Evolutionary conservation across 1,140 invertebrate genomes (phyloP).

Genomic region (Bombus consobrinus): DNA sequence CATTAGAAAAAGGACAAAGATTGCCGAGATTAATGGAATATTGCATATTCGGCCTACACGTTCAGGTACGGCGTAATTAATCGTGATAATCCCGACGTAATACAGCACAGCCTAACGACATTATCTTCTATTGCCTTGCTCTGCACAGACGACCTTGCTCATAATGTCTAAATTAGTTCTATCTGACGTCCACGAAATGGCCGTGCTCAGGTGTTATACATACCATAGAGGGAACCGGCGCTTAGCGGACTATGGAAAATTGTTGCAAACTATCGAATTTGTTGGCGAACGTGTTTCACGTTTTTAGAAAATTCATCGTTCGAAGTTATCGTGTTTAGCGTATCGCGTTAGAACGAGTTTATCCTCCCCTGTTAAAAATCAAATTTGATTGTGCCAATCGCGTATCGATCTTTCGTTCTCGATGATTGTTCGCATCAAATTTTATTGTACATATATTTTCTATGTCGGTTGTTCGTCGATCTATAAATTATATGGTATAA

Average conservation of each 20-base stretch:
- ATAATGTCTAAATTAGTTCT: constrained; percentile 68
- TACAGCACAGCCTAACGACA: constrained; percentile 65
- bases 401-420: not conserved
- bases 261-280: not conserved
- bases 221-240: constrained; percentile 17
- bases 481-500: not conserved
- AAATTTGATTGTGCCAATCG: constrained; percentile 26
- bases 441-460: constrained; percentile 43
- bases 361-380: not conserved
- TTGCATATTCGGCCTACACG: constrained; percentile 59
- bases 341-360: not conserved
- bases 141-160: constrained; percentile 60
- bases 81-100: constrained; percentile 67
- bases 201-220: constrained; percentile 52
- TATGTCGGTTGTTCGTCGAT: constrained; percentile 4
- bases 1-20: not conserved
- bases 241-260: not conserved
- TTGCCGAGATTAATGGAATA: constrained; percentile 43
- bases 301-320: not conserved
- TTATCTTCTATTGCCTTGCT: constrained; percentile 61
- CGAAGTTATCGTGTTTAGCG: not conserved
- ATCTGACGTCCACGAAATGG: constrained; percentile 50
- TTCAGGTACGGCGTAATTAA: constrained; percentile 63
- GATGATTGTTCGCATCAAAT: not conserved
- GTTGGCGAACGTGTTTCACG: constrained; percentile 14